Percentiles rank a stretch among this genome's conserved stretches.
phyloP scores from a whole-genome alignment of 2,113 vertebrate genomes.

The Melanerpes aurifrons region DNA sequence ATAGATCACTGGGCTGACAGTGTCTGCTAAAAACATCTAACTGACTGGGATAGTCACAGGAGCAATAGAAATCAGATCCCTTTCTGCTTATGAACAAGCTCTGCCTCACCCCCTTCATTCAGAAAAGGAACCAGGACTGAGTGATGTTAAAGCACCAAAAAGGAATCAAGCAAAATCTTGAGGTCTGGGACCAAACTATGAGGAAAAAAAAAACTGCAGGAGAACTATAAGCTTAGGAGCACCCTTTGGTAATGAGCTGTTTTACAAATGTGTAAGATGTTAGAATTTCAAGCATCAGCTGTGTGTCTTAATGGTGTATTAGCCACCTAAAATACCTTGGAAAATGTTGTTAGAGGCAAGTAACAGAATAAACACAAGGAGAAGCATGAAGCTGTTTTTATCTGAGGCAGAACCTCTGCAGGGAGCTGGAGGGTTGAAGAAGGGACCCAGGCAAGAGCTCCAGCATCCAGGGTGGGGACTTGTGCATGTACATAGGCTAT shows the following conservation, averaged over 20 bases:
- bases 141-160: background rate
- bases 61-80: background rate
- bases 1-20: background rate
- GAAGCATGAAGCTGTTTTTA: background rate
- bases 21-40: background rate
- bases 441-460: background rate
- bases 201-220: background rate
- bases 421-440: background rate
- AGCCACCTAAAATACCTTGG: background rate
- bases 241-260: background rate
- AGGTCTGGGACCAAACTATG: background rate
- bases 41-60: background rate
- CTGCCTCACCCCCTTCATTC: background rate
- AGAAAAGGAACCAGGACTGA: background rate
- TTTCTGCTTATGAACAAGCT: background rate
- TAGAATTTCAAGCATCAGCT: slow-evolving; percentile 35
- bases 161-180: background rate
- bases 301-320: background rate
- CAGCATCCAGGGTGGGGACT: background rate
- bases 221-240: background rate
- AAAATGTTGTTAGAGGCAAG: slow-evolving; percentile 22
- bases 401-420: background rate
- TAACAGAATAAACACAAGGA: background rate
- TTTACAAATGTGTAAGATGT: background rate
- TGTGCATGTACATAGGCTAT: background rate